Percentiles rank a stretch among this genome's conserved stretches.
Evolutionary conservation across 2,113 vertebrate species (phyloP).

Genomic region (Motacilla alba): DNA sequence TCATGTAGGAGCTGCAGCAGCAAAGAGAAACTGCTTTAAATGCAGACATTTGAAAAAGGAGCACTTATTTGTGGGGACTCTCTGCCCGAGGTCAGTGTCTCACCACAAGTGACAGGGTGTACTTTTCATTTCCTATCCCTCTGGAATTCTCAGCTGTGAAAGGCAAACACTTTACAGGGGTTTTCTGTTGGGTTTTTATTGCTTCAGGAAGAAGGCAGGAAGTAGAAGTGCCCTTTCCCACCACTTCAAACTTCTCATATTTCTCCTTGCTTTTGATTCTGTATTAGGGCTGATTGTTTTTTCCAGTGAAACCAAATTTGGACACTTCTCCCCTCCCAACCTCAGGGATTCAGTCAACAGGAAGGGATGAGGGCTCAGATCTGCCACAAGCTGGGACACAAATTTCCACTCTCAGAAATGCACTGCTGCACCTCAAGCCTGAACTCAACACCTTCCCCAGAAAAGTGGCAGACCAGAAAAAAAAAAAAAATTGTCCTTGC

Average conservation of each 20-base stretch:
- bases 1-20: background rate
- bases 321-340: background rate
- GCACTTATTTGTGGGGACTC: background rate
- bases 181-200: background rate
- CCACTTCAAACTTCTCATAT: background rate
- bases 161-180: background rate
- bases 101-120: background rate
- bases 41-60: background rate
- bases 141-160: background rate
- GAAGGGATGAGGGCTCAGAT: background rate
- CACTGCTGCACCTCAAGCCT: background rate
- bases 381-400: background rate
- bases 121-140: slow-evolving; percentile 23
- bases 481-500: background rate
- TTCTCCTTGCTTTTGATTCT: background rate
- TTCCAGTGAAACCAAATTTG: background rate
- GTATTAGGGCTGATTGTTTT: background rate
- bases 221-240: slow-evolving; percentile 11
- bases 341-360: background rate
- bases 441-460: background rate
- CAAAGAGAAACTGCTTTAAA: slow-evolving; percentile 2
- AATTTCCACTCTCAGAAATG: background rate
- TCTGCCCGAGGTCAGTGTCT: background rate
- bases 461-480: background rate
- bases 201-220: background rate